Conservation (phyloP, 2,797 vertebrate species). For the Eulemur rubriventer region DNA sequence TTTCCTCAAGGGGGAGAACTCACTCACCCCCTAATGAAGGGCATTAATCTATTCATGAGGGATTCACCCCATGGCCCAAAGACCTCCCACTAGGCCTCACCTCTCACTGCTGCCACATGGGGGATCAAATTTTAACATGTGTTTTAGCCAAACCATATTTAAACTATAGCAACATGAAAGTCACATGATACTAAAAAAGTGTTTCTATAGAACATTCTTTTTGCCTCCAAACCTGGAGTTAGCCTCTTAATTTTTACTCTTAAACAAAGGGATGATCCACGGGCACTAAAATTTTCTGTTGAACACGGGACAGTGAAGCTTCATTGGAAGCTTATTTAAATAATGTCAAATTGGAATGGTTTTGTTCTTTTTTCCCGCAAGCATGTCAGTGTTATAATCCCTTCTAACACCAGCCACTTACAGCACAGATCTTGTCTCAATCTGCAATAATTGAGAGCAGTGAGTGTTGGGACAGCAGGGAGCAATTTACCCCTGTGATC, state of each 20-base stretch:
- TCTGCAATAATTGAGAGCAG: not conserved
- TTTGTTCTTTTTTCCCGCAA: not conserved
- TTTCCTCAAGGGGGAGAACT: not conserved
- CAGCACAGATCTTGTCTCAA: not conserved
- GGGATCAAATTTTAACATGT: not conserved
- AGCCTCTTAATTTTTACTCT: not conserved
- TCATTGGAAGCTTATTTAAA: constrained; percentile 3
- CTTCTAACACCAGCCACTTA: not conserved
- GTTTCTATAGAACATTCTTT: not conserved
- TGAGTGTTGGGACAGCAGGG: not conserved
- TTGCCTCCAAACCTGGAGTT: not conserved
- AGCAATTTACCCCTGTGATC: not conserved
- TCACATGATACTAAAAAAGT: not conserved
- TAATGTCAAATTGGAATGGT: not conserved
- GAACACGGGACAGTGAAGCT: not conserved
- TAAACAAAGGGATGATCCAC: not conserved
- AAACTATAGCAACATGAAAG: not conserved
- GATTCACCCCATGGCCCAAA: not conserved
- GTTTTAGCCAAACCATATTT: not conserved
- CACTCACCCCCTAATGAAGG: not conserved
- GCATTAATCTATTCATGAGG: not conserved
- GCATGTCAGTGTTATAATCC: not conserved
- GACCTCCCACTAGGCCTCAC: not conserved
- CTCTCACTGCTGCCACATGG: not conserved
- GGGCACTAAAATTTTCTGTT: not conserved